phyloP scores from a whole-genome alignment of 2,797 vertebrate genomes.

The Tinamus major region DNA sequence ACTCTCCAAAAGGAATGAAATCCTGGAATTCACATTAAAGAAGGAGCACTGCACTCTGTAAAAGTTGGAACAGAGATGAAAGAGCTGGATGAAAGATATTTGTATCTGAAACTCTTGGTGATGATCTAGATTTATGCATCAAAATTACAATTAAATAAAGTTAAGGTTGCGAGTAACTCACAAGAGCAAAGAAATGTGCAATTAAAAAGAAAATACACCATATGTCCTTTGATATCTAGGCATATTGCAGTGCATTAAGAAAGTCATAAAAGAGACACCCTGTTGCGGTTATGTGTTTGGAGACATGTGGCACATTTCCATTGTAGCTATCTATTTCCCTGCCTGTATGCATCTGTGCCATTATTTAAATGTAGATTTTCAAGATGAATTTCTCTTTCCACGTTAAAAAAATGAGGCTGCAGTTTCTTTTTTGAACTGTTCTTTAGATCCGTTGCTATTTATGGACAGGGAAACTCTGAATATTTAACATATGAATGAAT shows the following conservation, averaged over 20 bases:
- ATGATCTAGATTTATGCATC: slow-evolving; percentile 42
- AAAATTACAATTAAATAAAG: slow-evolving; percentile 69
- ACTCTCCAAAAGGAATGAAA: not conserved
- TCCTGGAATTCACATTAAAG: not conserved
- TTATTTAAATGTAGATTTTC: slow-evolving; percentile 54
- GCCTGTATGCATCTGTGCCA: slow-evolving; percentile 30
- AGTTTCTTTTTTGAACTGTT: not conserved
- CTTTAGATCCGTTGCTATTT: not conserved
- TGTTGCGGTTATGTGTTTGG: slow-evolving; percentile 69
- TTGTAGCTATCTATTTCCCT: slow-evolving; percentile 42
- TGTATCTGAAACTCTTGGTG: slow-evolving; percentile 24
- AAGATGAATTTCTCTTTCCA: not conserved
- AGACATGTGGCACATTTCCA: slow-evolving; percentile 65
- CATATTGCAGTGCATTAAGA: slow-evolving; percentile 70
- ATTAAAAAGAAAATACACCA: slow-evolving; percentile 70
- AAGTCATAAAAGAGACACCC: slow-evolving; percentile 68
- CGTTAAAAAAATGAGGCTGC: not conserved
- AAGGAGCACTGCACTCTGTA: not conserved
- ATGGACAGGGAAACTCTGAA: not conserved
- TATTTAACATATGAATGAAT: not conserved
- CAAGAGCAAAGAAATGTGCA: slow-evolving; percentile 64
- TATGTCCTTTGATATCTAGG: slow-evolving; percentile 65
- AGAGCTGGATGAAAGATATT: not conserved
- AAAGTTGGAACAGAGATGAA: not conserved
- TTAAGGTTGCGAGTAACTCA: slow-evolving; percentile 59